These are phyloP conservation scores for Danio aesculapii DNA, from an alignment of 2,797 vertebrate genomes.

Conservation along the genomic window DNA sequence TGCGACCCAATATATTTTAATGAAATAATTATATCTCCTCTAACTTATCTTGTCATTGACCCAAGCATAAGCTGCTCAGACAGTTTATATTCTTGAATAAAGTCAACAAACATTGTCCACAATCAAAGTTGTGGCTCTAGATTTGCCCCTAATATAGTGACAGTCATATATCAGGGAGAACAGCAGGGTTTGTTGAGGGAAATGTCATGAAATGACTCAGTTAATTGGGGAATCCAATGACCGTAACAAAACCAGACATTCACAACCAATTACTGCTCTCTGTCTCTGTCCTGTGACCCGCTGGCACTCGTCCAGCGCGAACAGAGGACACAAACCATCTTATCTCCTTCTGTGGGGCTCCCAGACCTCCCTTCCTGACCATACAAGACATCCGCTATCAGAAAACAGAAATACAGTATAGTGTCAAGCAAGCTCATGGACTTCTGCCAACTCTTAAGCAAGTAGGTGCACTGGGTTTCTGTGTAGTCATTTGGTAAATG, in stretches of 20 bases:
- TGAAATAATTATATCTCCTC: no score
- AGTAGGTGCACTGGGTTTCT: background rate
- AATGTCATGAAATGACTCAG: slow-evolving; percentile 34
- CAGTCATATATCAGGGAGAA: background rate
- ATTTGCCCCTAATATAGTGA: background rate
- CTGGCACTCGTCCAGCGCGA: slow-evolving; percentile 32
- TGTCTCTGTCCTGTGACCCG: slow-evolving; percentile 43
- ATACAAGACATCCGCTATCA: slow-evolving; percentile 38
- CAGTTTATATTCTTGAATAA: background rate
- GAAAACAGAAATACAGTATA: background rate
- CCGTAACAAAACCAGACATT: slow-evolving; percentile 47
- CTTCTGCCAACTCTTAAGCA: background rate
- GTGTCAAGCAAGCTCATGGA: slow-evolving; percentile 7
- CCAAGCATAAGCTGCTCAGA: background rate
- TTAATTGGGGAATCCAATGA: slow-evolving; percentile 39
- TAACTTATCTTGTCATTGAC: background rate
- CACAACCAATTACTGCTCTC: slow-evolving; percentile 49
- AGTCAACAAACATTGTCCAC: background rate
- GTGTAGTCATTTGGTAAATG: background rate
- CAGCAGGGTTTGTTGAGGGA: slow-evolving; percentile 10
- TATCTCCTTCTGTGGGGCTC: slow-evolving; percentile 26
- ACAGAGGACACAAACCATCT: slow-evolving; percentile 35
- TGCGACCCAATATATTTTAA: no score
- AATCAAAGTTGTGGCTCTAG: background rate
- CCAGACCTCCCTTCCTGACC: slow-evolving; percentile 50